These are phyloP conservation scores for Zoanthus sansibaricus DNA, from an alignment of 92 coral and sea anemone genomes.

Conservation along the genomic window DNA sequence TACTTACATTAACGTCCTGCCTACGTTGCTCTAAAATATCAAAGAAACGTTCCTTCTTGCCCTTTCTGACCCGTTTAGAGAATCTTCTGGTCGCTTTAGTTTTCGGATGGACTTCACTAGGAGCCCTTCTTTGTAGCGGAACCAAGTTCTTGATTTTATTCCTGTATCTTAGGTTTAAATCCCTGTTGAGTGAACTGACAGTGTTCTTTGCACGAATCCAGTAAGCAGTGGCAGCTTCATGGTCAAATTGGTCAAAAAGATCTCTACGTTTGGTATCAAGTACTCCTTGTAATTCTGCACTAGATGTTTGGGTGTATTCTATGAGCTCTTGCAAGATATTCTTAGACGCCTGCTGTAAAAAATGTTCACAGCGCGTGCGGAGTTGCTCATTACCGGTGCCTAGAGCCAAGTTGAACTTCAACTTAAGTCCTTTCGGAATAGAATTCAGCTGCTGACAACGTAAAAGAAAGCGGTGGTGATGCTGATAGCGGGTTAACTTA, in stretches of 20 bases:
- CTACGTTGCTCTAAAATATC: neutral
- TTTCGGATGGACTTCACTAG: neutral
- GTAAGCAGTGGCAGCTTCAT: neutral
- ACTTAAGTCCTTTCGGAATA: constrained; percentile 28
- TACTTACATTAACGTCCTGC: neutral
- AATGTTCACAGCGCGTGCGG: neutral
- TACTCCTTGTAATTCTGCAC: neutral
- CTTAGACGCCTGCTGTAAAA: neutral
- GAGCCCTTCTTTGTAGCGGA: neutral
- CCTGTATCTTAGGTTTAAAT: neutral
- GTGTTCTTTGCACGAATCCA: neutral
- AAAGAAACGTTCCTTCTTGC: neutral
- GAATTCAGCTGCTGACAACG: constrained; percentile 1
- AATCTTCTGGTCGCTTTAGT: constrained; percentile 1
- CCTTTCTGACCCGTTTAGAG: neutral
- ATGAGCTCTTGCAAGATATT: no score
- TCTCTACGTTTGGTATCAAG: neutral
- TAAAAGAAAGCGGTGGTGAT: constrained; percentile 15
- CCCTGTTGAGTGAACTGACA: neutral
- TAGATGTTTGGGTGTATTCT: neutral
- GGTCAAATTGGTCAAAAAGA: neutral
- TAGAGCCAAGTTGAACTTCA: constrained; percentile 25
- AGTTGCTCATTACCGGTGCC: neutral
- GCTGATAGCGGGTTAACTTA: constrained; percentile 19
- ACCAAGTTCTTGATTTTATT: neutral